These are phyloP conservation scores for Laticauda laticaudata DNA, from an alignment of 2,113 vertebrate species.

Conservation along the genomic window DNA sequence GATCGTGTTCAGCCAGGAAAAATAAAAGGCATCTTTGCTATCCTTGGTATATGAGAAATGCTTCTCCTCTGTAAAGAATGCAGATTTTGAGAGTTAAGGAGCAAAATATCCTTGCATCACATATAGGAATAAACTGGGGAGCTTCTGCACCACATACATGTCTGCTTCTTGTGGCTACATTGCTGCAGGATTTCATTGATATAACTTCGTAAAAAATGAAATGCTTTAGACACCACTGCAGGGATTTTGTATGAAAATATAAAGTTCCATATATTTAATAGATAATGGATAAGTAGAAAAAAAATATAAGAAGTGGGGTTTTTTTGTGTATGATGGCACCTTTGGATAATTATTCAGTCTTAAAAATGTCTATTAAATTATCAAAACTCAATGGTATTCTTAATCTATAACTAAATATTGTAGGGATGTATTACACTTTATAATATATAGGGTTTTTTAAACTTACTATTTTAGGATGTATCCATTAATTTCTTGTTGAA, in stretches of 20 bases:
- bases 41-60: constrained; percentile 68
- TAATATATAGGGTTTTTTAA: constrained; percentile 11
- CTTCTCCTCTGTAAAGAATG: constrained; percentile 56
- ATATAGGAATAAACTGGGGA: constrained; percentile 50
- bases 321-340: constrained; percentile 21
- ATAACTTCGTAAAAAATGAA: constrained; percentile 38
- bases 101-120: constrained; percentile 55
- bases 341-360: constrained; percentile 47
- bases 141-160: constrained; percentile 51
- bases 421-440: constrained; percentile 21
- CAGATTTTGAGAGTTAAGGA: constrained; percentile 43
- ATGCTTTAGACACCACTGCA: constrained; percentile 15
- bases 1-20: constrained; percentile 53
- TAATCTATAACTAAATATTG: constrained; percentile 5
- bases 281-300: constrained; percentile 52
- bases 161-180: constrained; percentile 42
- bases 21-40: constrained; percentile 54
- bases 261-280: constrained; percentile 49
- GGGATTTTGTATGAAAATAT: constrained; percentile 53
- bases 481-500: neutral
- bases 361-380: constrained; percentile 30
- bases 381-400: constrained; percentile 22
- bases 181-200: constrained; percentile 45
- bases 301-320: constrained; percentile 34
- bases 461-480: neutral